Conservation (phyloP, 2,888 invertebrate species). For the Drosophila heteroneura region DNA sequence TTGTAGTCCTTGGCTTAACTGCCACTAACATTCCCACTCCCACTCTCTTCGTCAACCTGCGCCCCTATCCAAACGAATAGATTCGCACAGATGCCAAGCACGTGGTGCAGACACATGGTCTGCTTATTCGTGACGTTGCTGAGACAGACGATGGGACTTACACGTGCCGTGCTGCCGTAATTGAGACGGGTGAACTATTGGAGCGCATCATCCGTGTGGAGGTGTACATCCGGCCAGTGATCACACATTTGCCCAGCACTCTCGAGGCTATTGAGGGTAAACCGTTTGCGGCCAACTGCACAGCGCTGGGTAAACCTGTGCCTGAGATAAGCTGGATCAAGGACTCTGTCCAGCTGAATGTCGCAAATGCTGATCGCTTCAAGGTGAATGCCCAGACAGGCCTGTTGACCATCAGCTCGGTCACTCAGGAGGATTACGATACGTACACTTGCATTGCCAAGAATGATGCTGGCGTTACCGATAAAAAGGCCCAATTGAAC, state of each 20-base stretch:
- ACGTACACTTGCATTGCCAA: slow-evolving; percentile 92
- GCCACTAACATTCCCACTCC: neutral
- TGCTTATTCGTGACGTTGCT: slow-evolving; percentile 91
- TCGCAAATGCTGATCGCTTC: slow-evolving; percentile 88
- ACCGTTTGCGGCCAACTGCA: slow-evolving; percentile 90
- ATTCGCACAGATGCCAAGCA: slow-evolving; percentile 90
- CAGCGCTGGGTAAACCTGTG: slow-evolving; percentile 93
- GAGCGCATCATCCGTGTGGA: slow-evolving; percentile 92
- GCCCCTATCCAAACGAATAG: slow-evolving; percentile 74
- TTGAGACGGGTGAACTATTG: slow-evolving; percentile 91
- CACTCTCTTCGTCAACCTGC: neutral
- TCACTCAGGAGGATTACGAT: slow-evolving; percentile 92
- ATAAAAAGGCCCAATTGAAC: slow-evolving; percentile 89
- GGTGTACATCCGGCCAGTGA: slow-evolving; percentile 91
- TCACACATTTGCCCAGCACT: slow-evolving; percentile 88
- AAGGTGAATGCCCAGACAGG: slow-evolving; percentile 90
- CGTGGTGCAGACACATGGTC: slow-evolving; percentile 90
- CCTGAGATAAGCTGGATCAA: slow-evolving; percentile 95
- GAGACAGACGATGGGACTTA: slow-evolving; percentile 95
- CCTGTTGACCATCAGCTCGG: slow-evolving; percentile 90
- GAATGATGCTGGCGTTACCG: slow-evolving; percentile 91
- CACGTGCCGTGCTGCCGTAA: slow-evolving; percentile 94
- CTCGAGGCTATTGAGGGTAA: slow-evolving; percentile 93
- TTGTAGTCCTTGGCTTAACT: neutral
- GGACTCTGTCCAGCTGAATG: slow-evolving; percentile 89